Conservation (phyloP, 23 tunicate species). For the Clavelina lepadiformis region DNA sequence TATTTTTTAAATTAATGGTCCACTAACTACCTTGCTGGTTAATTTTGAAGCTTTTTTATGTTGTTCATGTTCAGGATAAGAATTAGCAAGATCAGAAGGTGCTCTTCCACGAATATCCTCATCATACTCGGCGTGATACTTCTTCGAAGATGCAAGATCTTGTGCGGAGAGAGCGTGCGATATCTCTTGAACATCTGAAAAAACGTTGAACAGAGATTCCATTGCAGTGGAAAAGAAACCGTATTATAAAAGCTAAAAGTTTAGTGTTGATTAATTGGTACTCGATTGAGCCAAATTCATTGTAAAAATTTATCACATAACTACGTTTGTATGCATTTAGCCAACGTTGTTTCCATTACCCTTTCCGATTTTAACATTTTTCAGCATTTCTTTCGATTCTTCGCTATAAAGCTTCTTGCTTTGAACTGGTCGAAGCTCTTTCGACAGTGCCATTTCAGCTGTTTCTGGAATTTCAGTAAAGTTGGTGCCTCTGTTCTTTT, state of each 20-base stretch:
- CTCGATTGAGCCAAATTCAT: too few relatives aligned
- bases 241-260: too few relatives aligned
- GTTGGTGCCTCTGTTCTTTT: slow-evolving; percentile 68
- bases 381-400: slow-evolving; percentile 40
- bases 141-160: slow-evolving; percentile 35
- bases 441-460: slow-evolving; percentile 59
- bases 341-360: slow-evolving; percentile 9
- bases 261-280: too few relatives aligned
- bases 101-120: slow-evolving; percentile 74
- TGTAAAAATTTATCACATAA: neutral
- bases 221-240: too few relatives aligned
- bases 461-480: slow-evolving; percentile 42
- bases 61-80: slow-evolving; percentile 83
- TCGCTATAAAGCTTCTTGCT: slow-evolving; percentile 56
- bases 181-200: slow-evolving; percentile 71
- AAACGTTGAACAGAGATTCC: neutral
- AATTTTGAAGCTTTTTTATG: slow-evolving; percentile 44
- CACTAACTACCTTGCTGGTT: slow-evolving; percentile 50
- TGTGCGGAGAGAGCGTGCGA: slow-evolving; percentile 61
- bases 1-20: neutral
- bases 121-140: slow-evolving; percentile 65
- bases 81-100: slow-evolving; percentile 54
- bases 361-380: slow-evolving; percentile 40
- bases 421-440: slow-evolving; percentile 58
- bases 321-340: neutral